These are phyloP conservation scores for Labroides dimidiatus DNA, from an alignment of 2,797 vertebrate genomes.

Conservation along the genomic window DNA sequence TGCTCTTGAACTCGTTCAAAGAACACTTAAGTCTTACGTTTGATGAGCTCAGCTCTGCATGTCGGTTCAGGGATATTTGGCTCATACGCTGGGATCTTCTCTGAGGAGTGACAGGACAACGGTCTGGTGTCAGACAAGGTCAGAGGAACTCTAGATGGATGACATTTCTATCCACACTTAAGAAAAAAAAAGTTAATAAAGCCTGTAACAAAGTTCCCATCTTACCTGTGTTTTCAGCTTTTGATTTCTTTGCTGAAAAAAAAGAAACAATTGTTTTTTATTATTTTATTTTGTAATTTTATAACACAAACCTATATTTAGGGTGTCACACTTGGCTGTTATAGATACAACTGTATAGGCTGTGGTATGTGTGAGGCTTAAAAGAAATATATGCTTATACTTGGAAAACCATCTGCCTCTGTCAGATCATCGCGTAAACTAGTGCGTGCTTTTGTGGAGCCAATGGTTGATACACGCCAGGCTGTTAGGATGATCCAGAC, in stretches of 20 bases:
- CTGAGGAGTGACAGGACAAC: constrained; percentile 45
- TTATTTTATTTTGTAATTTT: background rate
- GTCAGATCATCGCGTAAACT: constrained; percentile 59
- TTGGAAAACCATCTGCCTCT: constrained; percentile 71
- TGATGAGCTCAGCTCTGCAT: constrained; percentile 76
- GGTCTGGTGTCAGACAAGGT: background rate
- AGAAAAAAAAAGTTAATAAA: background rate
- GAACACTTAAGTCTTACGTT: constrained; percentile 50
- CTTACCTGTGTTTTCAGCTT: constrained; percentile 58
- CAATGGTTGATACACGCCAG: constrained; percentile 54
- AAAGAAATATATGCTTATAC: constrained; percentile 29
- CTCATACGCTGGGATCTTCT: constrained; percentile 67
- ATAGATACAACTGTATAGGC: constrained; percentile 14
- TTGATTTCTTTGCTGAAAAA: constrained; percentile 53
- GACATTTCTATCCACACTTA: background rate
- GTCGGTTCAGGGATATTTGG: constrained; percentile 73
- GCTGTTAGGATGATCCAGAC: constrained; percentile 44
- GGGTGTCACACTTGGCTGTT: background rate
- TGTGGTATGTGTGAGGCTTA: constrained; percentile 14
- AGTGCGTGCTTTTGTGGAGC: constrained; percentile 39
- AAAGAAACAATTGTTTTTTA: background rate
- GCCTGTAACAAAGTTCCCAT: background rate
- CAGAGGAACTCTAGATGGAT: background rate
- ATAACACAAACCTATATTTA: background rate
- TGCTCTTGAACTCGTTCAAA: too few species aligned